A percentile compares a stretch with the other conserved stretches of the same genome.
Evolutionary conservation across 2,797 vertebrate genomes (phyloP).

Genomic region (Caiman crocodilus): DNA sequence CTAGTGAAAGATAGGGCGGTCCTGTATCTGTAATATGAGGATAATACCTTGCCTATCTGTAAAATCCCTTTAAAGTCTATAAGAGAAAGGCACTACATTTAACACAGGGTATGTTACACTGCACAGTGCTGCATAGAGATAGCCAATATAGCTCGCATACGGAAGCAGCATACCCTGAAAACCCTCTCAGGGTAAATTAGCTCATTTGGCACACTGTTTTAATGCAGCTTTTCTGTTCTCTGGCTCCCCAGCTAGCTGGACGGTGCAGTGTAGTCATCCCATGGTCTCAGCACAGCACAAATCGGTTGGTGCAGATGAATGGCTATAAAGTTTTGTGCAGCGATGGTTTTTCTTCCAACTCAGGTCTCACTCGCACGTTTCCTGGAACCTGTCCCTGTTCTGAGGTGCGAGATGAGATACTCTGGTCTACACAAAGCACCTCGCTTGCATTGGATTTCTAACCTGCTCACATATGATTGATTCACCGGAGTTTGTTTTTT

Average conservation of each 20-base stretch:
- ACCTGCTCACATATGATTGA: not conserved
- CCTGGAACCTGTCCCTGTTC: not conserved
- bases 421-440: accelerated
- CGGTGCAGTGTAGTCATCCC: too few species aligned
- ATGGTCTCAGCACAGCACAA: not conserved
- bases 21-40: not conserved
- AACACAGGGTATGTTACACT: too few species aligned
- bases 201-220: too few species aligned
- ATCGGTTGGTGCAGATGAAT: not conserved
- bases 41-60: not conserved
- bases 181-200: too few species aligned
- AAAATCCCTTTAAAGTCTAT: not conserved
- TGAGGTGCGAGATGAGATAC: accelerated
- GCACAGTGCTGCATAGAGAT: too few species aligned
- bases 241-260: too few species aligned
- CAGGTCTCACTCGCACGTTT: not conserved
- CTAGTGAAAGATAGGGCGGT: not conserved
- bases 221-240: too few species aligned
- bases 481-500: not conserved
- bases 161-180: too few species aligned
- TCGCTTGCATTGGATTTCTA: not conserved
- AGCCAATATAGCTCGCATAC: too few species aligned
- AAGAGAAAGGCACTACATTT: not conserved
- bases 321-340: too few species aligned
- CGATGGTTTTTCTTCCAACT: not conserved